phyloP scores from a whole-genome alignment of 2,797 vertebrate species.

The Eremophila alpestris region DNA sequence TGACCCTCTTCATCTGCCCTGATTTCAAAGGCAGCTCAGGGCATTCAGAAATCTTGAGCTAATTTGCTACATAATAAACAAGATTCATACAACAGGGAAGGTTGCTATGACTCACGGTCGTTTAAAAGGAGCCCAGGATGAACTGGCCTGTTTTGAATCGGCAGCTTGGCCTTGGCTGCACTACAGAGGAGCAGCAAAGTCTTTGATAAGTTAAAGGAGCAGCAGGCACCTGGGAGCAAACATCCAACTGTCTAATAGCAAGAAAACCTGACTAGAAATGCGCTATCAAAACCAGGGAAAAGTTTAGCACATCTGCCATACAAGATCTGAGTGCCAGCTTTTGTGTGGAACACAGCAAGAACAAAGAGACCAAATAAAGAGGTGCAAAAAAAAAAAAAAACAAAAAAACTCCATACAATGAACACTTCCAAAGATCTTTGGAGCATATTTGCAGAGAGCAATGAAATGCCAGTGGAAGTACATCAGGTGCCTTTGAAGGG shows the following conservation, averaged over 20 bases:
- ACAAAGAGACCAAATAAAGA: conserved; percentile 11
- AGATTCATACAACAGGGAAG: conserved; percentile 22
- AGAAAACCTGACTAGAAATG: conserved; percentile 6
- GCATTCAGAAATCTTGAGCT: conserved; percentile 53
- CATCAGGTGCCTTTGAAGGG: neutral
- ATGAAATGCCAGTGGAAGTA: neutral
- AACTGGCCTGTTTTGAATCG: conserved; percentile 23
- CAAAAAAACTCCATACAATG: neutral
- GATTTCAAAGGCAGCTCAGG: conserved; percentile 29
- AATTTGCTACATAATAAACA: conserved; percentile 57
- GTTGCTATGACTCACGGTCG: neutral
- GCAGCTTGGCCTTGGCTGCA: conserved; percentile 18
- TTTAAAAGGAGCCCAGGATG: conserved; percentile 10
- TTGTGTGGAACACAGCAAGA: neutral
- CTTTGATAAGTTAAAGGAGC: conserved; percentile 52
- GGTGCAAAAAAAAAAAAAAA: neutral
- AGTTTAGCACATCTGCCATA: neutral
- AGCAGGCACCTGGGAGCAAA: conserved; percentile 27
- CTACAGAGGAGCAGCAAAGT: conserved; percentile 34
- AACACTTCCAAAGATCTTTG: neutral
- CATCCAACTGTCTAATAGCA: neutral
- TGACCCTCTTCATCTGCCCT: neutral
- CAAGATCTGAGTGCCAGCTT: neutral
- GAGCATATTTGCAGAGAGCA: neutral
- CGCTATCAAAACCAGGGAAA: neutral